phyloP scores from a whole-genome alignment of 2,888 invertebrate genomes.

The Auanema freiburgensis region DNA sequence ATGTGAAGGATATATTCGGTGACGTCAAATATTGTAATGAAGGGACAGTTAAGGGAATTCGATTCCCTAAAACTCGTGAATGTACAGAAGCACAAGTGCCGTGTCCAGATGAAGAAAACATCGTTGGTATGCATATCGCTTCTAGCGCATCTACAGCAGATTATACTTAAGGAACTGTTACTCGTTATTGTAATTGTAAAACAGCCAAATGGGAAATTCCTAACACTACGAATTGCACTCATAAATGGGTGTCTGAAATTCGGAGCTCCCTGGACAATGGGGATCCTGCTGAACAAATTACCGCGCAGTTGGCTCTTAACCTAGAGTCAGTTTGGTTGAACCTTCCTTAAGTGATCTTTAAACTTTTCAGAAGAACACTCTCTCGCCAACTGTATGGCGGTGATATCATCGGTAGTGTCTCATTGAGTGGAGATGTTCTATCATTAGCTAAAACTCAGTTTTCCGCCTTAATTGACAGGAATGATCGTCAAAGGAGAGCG shows the following conservation, averaged over 20 bases:
- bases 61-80: slow-evolving; percentile 36
- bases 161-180: slow-evolving; percentile 28
- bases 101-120: slow-evolving; percentile 43
- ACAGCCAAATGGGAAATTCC: slow-evolving; percentile 42
- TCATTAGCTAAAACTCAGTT: slow-evolving; percentile 40
- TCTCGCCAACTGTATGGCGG: slow-evolving; percentile 39
- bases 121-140: slow-evolving; percentile 33
- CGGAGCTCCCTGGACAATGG: slow-evolving; percentile 27
- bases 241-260: slow-evolving; percentile 41
- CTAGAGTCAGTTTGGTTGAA: slow-evolving; percentile 24
- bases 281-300: slow-evolving; percentile 38
- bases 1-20: slow-evolving; percentile 21
- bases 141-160: too few species aligned
- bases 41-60: slow-evolving; percentile 24
- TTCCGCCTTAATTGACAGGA: slow-evolving; percentile 29
- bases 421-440: slow-evolving; percentile 31
- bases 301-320: slow-evolving; percentile 25
- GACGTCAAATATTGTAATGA: slow-evolving; percentile 23
- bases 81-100: slow-evolving; percentile 36
- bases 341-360: not conserved
- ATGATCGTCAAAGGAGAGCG: slow-evolving; percentile 28
- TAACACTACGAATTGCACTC: slow-evolving; percentile 47
- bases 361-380: slow-evolving; percentile 25
- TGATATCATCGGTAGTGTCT: slow-evolving; percentile 43
- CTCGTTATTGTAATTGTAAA: slow-evolving; percentile 45